Conservation (phyloP, 2,797 vertebrate genomes). For the Sciaenops ocellatus region DNA sequence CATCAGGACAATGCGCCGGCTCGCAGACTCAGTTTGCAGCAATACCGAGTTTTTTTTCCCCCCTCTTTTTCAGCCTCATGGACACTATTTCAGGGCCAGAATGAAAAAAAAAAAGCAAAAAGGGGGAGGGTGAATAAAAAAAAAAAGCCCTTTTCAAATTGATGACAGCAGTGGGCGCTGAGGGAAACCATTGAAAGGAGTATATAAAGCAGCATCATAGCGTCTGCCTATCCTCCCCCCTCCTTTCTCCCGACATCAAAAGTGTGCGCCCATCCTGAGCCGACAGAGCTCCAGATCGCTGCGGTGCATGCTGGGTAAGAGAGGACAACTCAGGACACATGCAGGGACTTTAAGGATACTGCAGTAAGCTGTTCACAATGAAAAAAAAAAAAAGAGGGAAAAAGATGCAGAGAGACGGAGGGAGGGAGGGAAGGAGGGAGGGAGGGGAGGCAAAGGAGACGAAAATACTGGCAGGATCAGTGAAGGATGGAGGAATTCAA, state of each 20-base stretch:
- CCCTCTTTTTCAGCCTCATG: conserved; percentile 32
- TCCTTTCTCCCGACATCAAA: conserved; percentile 59
- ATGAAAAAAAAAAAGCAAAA: conserved; percentile 10
- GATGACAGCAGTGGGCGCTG: conserved; percentile 53
- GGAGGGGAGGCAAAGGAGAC: conserved; percentile 5
- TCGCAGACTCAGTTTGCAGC: conserved; percentile 52
- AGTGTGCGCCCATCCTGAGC: conserved; percentile 65
- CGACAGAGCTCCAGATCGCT: conserved; percentile 70
- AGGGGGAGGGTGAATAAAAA: not conserved
- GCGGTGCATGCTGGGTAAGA: conserved; percentile 72
- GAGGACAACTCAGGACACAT: conserved; percentile 80
- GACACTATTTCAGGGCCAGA: conserved; percentile 43
- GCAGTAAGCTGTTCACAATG: conserved; percentile 71
- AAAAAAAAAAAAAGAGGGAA: conserved; percentile 27
- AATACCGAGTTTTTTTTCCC: not conserved
- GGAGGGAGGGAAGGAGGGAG: not conserved
- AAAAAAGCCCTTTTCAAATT: conserved; percentile 55
- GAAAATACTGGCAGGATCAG: conserved; percentile 51
- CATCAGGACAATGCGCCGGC: conserved; percentile 66
- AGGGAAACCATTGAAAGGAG: conserved; percentile 54
- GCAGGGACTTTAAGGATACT: conserved; percentile 80
- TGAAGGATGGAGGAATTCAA: conserved; percentile 57
- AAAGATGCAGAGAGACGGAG: conserved; percentile 50
- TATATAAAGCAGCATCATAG: conserved; percentile 60
- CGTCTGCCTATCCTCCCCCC: conserved; percentile 31